Conservation (phyloP, 2,888 invertebrate genomes). For the Lamellibrachia satsuma region DNA sequence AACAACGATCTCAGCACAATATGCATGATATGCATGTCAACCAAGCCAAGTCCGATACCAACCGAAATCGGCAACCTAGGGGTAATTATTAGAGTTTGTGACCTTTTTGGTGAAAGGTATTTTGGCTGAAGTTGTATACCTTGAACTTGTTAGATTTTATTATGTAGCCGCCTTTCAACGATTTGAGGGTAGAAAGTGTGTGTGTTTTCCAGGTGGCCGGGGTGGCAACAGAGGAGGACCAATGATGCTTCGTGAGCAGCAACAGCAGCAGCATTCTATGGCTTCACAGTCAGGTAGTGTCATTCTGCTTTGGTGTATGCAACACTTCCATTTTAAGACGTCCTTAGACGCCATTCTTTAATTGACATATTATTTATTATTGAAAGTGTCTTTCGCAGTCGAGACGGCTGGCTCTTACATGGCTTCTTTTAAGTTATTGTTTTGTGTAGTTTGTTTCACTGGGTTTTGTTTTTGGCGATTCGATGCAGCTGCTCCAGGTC, state of each 20-base stretch:
- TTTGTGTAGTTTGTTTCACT: too few relatives aligned
- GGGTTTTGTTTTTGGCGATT: too few relatives aligned
- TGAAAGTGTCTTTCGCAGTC: too few relatives aligned
- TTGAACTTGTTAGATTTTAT: neutral
- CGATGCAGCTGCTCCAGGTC: too few relatives aligned
- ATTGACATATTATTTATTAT: too few relatives aligned
- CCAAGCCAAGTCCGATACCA: neutral
- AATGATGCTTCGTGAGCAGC: neutral
- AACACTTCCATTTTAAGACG: neutral
- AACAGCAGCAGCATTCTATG: neutral
- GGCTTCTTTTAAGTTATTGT: too few relatives aligned
- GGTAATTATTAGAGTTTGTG: neutral
- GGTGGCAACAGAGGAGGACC: neutral
- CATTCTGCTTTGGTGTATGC: neutral
- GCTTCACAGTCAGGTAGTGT: neutral
- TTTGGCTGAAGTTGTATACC: too few relatives aligned
- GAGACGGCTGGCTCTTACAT: too few relatives aligned
- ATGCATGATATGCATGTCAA: neutral
- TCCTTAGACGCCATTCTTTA: too few relatives aligned
- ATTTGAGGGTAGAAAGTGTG: neutral
- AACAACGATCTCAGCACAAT: constrained; percentile 24
- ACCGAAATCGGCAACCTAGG: neutral
- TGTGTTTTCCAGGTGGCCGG: neutral
- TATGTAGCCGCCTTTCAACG: neutral
- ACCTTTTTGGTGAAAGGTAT: neutral